Base-by-base conservation (phyloP, 2,888 invertebrate genomes). In the Euclidia mi region DNA sequence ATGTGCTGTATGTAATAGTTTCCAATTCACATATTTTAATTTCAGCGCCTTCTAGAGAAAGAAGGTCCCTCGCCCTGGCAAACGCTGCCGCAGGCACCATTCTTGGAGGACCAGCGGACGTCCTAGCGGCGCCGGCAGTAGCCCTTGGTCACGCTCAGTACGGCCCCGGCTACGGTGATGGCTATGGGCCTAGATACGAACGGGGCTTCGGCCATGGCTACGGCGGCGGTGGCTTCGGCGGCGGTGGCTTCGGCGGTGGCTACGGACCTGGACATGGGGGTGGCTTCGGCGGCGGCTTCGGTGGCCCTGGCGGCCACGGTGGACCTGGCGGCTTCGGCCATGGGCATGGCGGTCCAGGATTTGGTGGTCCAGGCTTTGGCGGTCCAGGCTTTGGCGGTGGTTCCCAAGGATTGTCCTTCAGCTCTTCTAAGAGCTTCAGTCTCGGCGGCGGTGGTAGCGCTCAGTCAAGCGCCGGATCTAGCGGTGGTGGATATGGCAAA, bases 391-490 rank as follows among this genome's bases (percentile, higher is more conserved):
- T 48, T 0, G 56, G 28, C 9, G 56, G 31, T 9, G 31, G 37
- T n/a, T 6, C 9, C 3, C 17, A 9, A 4, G 29, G 15, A 15
- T 25, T 20, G 10, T 17, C 47, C 4, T 62, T 87, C 2, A 87
- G 82, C 41, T 79, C 84, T 15, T 79, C 87, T 14, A 86, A 87
- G 71, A 87, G 85, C 45, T 76, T 87, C 15, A 81, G 79, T 42
- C 81, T 84, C 17, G 74, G 76, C 2, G 85, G 85, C 0, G 70
- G 82, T 2, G 42, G 0, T 37, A 9, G 10, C n/a, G 37, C 66
- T 20, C 56, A 65, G 18, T 56, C 67, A 6, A 68, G 67, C 12
- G 51, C 69, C 1, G 32, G 56, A n/a, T 45, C 65, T 18, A 44
- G 61, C 9, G 45, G 61, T 25, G 47, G 65, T 9, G 12, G 41